Evolutionary conservation across 2,888 invertebrate genomes (phyloP), one percentile per base, ranked within the genome.

Genomic region (Aromia moschata): DNA sequence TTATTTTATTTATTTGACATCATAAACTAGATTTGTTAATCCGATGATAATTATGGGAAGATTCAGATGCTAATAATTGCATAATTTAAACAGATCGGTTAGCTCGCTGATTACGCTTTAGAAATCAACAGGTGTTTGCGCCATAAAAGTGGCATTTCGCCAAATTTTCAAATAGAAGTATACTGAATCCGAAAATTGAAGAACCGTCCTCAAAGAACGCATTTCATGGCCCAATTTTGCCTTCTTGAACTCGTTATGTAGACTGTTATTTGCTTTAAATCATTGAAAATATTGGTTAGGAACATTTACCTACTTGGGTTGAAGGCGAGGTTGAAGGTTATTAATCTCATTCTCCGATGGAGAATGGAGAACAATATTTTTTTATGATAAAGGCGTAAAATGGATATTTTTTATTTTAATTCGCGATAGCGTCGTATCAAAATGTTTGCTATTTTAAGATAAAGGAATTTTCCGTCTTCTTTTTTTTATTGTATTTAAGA

Each of bases 1-100:
- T 57, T 52, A 57, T 57, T 52, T 49, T 49, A 44, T 53, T 47
- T 54, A 54, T 43, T 41, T 51, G 41, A 44, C 41, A 52, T 52
- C 17, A 30, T 41, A 52, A 52, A 52, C 52, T 31, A 31, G 41
- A n/a, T 16, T 41, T 41, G 10, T 14, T 37, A 38, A 41, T 30
- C 40, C 41, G 25, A 25, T 17, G 17, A 31, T 18, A 25, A 38
- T 38, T 38, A 25, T 38, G 20, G 25, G 38, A 38, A 49, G 10
- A 25, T 38, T 38, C 2, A n/a, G 14, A 30, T 11, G n/a, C 5
- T 25, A 15, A 41, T 52, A 7, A 40, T 41, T 12, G n/a, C 31
- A 30, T 30, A 31, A 31, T 40, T 12, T 14, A n/a, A 17, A 2
- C 2, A 49, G 38, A 25, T 49, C 14, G 15, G 38, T 11, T 10